A percentile compares a stretch with the other conserved stretches of the same genome.
Evolutionary conservation across 2,888 invertebrate genomes (phyloP).

Genomic region (Nowickia ferox): DNA sequence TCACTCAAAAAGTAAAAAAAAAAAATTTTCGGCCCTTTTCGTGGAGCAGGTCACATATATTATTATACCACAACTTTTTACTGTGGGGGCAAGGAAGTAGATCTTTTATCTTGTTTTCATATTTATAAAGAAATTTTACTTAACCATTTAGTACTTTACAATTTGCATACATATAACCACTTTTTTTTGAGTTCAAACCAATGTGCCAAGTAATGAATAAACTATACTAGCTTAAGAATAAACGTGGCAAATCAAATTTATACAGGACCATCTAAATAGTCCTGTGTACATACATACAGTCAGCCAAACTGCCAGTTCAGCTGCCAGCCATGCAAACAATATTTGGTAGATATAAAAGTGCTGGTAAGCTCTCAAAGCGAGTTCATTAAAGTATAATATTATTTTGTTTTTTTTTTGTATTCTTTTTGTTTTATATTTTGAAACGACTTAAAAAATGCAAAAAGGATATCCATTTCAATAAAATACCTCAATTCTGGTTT

Average conservation of each 20-base stretch:
- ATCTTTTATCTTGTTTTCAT: too few relatives aligned
- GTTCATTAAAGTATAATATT: conserved; percentile 76
- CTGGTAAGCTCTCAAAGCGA: conserved; percentile 72
- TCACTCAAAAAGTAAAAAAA: too few relatives aligned
- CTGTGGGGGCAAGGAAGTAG: too few relatives aligned
- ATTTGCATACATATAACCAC: too few relatives aligned
- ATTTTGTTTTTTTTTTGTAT: conserved; percentile 7
- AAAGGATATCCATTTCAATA: conserved; percentile 56
- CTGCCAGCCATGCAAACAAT: conserved; percentile 14
- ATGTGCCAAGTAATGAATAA: too few relatives aligned
- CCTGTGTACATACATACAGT: conserved; percentile 10
- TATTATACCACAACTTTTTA: too few relatives aligned
- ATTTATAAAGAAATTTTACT: too few relatives aligned
- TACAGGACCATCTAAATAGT: conserved; percentile 43
- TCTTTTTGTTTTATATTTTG: neutral
- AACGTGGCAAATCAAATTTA: conserved; percentile 52
- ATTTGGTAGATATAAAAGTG: conserved; percentile 47
- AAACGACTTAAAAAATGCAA: conserved; percentile 22
- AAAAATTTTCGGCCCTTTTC: too few relatives aligned
- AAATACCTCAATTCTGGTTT: conserved; percentile 51
- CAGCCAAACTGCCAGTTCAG: conserved; percentile 16
- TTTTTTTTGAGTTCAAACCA: too few relatives aligned
- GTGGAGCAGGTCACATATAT: too few relatives aligned
- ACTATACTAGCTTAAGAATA: neutral
- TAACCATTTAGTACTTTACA: too few relatives aligned